A percentile compares a stretch with the other conserved stretches of the same genome.
Evolutionary conservation across 2,113 vertebrate genomes (phyloP).

Genomic region (Clarias gariepinus): DNA sequence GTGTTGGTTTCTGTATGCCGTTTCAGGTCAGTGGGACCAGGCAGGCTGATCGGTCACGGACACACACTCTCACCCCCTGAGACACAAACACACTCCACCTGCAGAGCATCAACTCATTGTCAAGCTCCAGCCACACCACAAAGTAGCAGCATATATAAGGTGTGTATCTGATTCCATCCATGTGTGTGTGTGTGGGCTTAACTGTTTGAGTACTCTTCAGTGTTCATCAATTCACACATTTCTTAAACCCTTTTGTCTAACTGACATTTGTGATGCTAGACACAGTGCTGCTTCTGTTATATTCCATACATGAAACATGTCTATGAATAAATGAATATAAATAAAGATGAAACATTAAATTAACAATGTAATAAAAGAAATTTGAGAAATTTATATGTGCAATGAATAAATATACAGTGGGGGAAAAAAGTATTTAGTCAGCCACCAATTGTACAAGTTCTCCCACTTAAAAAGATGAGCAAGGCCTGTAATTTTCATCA

Average conservation of each 20-base stretch:
- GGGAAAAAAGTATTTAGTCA: no score
- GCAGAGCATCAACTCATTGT: conserved; percentile 57
- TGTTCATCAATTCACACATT: not conserved
- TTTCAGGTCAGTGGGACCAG: conserved; percentile 68
- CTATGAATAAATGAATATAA: not conserved
- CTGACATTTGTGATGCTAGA: not conserved
- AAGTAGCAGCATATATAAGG: conserved; percentile 70
- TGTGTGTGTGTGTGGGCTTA: not conserved
- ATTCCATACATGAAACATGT: not conserved
- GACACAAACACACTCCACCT: conserved; percentile 49
- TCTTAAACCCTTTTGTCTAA: not conserved
- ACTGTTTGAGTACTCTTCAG: not conserved
- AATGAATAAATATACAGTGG: not conserved
- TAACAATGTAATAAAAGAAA: not conserved
- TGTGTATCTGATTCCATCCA: conserved; percentile 38
- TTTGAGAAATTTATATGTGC: not conserved
- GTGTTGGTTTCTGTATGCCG: conserved; percentile 9
- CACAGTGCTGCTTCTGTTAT: not conserved
- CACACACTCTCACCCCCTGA: conserved; percentile 49
- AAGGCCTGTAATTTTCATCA: no score
- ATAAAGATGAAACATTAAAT: not conserved
- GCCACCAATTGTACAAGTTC: no score
- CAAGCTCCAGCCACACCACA: conserved; percentile 60
- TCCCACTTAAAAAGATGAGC: no score
- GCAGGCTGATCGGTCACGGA: conserved; percentile 53